Conservation (phyloP, 2,888 invertebrate species). For the Pachliopta kotzebuea region DNA sequence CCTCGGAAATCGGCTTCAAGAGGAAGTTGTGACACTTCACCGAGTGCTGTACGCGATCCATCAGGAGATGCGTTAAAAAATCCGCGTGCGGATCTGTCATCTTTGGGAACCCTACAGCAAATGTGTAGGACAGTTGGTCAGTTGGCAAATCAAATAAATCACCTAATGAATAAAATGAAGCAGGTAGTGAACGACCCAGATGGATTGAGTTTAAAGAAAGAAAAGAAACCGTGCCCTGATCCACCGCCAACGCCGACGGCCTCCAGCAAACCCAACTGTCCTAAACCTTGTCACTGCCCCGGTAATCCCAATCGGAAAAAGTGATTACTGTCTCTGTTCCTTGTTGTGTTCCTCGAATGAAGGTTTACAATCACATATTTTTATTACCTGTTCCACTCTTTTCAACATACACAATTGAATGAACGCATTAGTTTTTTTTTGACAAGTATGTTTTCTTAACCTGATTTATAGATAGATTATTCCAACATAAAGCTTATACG, state of each 20-base stretch:
- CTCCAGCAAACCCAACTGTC: constrained; percentile 36
- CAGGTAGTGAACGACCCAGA: constrained; percentile 41
- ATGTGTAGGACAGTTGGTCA: constrained; percentile 49
- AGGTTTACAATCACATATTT: constrained; percentile 3
- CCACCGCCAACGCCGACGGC: not conserved
- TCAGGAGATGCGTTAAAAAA: constrained; percentile 51
- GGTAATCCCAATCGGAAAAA: constrained; percentile 41
- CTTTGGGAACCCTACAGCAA: constrained; percentile 41
- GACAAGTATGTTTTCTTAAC: not conserved
- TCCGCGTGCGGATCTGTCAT: constrained; percentile 39
- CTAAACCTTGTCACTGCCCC: constrained; percentile 55
- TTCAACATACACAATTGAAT: constrained; percentile 12
- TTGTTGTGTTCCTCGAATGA: constrained; percentile 20
- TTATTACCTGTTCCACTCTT: constrained; percentile 3
- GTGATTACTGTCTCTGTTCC: constrained; percentile 23
- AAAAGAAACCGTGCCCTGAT: constrained; percentile 24
- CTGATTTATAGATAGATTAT: not conserved
- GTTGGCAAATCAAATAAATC: constrained; percentile 44
- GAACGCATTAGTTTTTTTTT: not conserved
- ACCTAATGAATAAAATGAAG: constrained; percentile 43
- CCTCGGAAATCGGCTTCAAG: constrained; percentile 31
- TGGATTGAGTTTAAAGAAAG: constrained; percentile 39
- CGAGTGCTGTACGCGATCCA: constrained; percentile 39
- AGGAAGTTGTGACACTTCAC: constrained; percentile 27
- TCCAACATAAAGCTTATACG: not conserved